Conservation (phyloP, 2,888 invertebrate species). For the Isoperla grammatica region DNA sequence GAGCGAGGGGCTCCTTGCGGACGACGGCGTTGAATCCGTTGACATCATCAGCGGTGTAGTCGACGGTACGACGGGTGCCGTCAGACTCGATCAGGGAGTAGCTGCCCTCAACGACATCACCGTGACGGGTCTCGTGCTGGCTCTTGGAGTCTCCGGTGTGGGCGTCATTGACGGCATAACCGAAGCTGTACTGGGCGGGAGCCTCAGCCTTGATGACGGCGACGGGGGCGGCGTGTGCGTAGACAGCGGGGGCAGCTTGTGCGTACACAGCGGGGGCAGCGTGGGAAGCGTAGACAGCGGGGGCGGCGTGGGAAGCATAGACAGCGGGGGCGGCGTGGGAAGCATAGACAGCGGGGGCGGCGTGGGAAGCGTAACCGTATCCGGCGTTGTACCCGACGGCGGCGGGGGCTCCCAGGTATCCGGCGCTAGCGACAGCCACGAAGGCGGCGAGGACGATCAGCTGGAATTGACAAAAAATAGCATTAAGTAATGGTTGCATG, state of each 20-base stretch:
- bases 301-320: conserved; percentile 18
- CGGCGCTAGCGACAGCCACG: conserved; percentile 28
- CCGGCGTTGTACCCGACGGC: not conserved
- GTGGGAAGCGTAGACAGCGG: conserved; percentile 20
- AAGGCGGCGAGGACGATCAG: conserved; percentile 32
- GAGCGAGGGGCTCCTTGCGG: conserved; percentile 17
- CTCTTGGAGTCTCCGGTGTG: conserved; percentile 22
- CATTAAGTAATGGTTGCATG: too few relatives aligned
- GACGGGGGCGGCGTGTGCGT: conserved; percentile 5
- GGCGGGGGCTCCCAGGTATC: not conserved
- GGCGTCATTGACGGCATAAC: conserved; percentile 15
- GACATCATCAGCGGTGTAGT: conserved; percentile 22
- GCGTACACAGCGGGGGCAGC: conserved; percentile 18
- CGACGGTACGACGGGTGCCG: conserved; percentile 21
- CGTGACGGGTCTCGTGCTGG: conserved; percentile 21
- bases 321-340: conserved; percentile 23
- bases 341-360: conserved; percentile 31
- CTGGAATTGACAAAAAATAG: conserved; percentile 20
- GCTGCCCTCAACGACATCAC: conserved; percentile 13
- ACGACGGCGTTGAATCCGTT: conserved; percentile 23
- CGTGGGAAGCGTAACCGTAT: conserved; percentile 14
- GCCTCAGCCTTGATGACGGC: conserved; percentile 14
- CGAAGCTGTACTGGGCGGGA: conserved; percentile 19
- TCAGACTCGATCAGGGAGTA: conserved; percentile 22
- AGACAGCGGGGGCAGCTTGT: conserved; percentile 6